Evolutionary conservation across 2,113 vertebrate species (phyloP).

Genomic region (Semicossyphus pulcher): DNA sequence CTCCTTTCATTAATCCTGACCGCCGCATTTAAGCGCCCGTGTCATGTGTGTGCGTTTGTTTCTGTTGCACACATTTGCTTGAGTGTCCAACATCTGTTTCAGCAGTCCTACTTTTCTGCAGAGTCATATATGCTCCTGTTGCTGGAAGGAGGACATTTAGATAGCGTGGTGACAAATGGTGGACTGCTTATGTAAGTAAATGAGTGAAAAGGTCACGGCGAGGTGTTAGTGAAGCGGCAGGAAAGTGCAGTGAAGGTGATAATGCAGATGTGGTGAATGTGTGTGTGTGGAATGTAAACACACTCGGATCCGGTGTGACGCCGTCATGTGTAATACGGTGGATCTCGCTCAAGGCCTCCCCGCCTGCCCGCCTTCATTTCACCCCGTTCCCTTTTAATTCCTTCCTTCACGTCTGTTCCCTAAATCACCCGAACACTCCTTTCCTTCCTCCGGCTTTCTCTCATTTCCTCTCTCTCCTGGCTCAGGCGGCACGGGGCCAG

Average conservation of each 20-base stretch:
- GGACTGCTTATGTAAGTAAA: constrained; percentile 28
- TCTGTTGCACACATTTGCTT: background rate
- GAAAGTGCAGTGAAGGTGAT: constrained; percentile 7
- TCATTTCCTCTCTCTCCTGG: constrained; percentile 17
- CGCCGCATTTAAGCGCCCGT: background rate
- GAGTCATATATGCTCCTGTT: constrained; percentile 23
- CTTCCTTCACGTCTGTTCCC: background rate
- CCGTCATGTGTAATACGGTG: background rate
- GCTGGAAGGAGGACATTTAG: constrained; percentile 10
- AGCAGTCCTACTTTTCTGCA: constrained; percentile 23
- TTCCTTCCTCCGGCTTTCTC: constrained; percentile 19
- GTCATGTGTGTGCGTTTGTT: background rate
- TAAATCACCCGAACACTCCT: constrained; percentile 19
- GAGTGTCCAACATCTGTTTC: constrained; percentile 47
- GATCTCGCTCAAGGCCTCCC: constrained; percentile 16
- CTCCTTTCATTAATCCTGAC: constrained; percentile 38
- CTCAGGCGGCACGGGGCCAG: constrained; percentile 12
- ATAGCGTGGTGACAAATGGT: constrained; percentile 6
- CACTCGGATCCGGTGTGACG: constrained; percentile 3
- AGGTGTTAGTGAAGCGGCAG: constrained; percentile 2
- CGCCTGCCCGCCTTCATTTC: background rate
- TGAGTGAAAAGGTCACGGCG: constrained; percentile 29
- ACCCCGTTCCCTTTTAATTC: constrained; percentile 1
- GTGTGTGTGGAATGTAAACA: constrained; percentile 51
- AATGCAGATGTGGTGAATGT: constrained; percentile 13